Base-by-base conservation (phyloP, 2,797 vertebrate species). In the Rhadinocentrus ornatus region DNA sequence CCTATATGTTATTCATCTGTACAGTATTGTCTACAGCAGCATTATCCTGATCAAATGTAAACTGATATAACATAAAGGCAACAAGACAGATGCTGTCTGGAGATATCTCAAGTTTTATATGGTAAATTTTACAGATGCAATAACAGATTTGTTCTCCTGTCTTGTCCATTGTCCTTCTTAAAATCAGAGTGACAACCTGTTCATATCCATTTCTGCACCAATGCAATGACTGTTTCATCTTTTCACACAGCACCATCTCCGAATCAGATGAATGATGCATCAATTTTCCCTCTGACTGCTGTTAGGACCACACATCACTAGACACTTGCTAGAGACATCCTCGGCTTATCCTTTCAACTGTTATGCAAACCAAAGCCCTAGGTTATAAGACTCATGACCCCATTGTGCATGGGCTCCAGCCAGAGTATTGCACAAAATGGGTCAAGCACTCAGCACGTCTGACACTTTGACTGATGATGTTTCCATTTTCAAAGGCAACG, bases 361-460 rank as follows among this genome's bases (percentile, higher is more conserved):
- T 77, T 66, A 65, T 11, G 65, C 56, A 68, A 71, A 65, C 58
- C 26, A 34, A 27, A 71, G 82, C 87, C 89, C 41, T 82, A 78
- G 81, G 82, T 88, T 75, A 81, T 83, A 70, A 82, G 62, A 88
- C 82, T 85, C 81, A 63, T 89, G 85, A 86, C 88, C 83, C 74
- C 73, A 74, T 81, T 84, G 86, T 84, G 82, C 60, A 67, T 78
- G 81, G 70, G 67, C 73, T 77, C 73, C 48, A 70, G 78, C 75
- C 86, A 85, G 83, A 65, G 69, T 69, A 61, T 85, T 67, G 63
- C 41, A 73, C 77, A 88, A 89, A 32, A 80, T 88, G 81, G 86
- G 86, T 90, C 85, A 89, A 80, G 67, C 79, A 68, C 64, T 69
- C 73, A 78, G 75, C 46, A 69, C 71, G 63, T 81, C 71, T 69